Conservation (phyloP, 2,888 invertebrate species). For the Himalopsyche tibetana region DNA sequence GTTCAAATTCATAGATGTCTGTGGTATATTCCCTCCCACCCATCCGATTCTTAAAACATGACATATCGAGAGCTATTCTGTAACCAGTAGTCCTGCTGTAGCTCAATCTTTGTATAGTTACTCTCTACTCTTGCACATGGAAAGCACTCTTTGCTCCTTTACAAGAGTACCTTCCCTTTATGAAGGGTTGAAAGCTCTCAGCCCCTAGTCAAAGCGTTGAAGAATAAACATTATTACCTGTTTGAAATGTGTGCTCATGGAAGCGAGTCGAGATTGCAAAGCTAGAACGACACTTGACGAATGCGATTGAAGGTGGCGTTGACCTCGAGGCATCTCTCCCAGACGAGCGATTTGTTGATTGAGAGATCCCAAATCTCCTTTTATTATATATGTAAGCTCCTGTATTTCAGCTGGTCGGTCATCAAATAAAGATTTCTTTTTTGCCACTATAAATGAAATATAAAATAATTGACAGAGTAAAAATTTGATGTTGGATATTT, state of each 20-base stretch:
- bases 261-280: constrained; percentile 94
- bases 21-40: no score
- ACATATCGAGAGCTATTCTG: no score
- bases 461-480: not conserved
- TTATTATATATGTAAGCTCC: constrained; percentile 97
- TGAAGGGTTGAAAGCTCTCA: no score
- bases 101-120: no score
- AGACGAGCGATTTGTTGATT: constrained; percentile 98
- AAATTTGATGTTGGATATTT: no score
- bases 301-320: constrained; percentile 92
- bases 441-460: constrained; percentile 87
- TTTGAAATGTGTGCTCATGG: constrained; percentile 98
- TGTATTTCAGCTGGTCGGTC: constrained; percentile 97
- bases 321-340: constrained; percentile 87
- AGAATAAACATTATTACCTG: constrained; percentile 73
- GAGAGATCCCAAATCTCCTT: constrained; percentile 95
- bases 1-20: no score
- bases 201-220: no score
- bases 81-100: no score
- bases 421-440: constrained; percentile 97
- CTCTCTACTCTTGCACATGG: no score
- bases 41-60: no score
- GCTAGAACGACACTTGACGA: constrained; percentile 95
- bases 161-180: no score
- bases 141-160: no score